Evolutionary conservation across 2,888 invertebrate genomes (phyloP).

Genomic region (Macrostomum cliftonense): DNA sequence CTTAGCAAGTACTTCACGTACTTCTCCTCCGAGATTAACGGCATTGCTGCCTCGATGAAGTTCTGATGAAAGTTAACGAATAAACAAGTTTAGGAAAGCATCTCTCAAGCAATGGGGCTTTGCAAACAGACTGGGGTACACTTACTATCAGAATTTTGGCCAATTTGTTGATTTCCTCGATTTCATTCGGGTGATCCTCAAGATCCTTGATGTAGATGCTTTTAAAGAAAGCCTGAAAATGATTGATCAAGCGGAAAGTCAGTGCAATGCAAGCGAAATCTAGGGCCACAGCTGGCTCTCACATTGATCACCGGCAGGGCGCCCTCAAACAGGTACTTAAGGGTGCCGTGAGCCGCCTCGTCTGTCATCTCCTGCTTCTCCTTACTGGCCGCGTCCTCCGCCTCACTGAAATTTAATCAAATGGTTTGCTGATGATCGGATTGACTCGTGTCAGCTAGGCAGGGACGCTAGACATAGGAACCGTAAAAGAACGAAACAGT

Average conservation of each 20-base stretch:
- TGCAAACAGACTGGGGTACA: too few relatives aligned
- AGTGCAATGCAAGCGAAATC: too few relatives aligned
- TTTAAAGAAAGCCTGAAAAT: constrained; percentile 24
- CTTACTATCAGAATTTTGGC: constrained; percentile 25
- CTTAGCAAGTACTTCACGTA: constrained; percentile 27
- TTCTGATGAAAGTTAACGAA: constrained; percentile 13
- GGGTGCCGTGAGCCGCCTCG: constrained; percentile 23
- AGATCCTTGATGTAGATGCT: constrained; percentile 30
- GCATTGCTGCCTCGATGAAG: constrained; percentile 22
- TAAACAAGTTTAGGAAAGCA: too few relatives aligned
- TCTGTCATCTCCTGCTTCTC: constrained; percentile 8
- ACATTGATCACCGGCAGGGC: constrained; percentile 28
- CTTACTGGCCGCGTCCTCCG: too few relatives aligned
- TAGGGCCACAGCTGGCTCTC: too few relatives aligned
- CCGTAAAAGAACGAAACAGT: too few relatives aligned
- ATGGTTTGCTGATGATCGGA: too few relatives aligned
- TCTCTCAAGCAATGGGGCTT: too few relatives aligned
- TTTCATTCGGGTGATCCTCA: constrained; percentile 23
- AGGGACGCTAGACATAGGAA: too few relatives aligned
- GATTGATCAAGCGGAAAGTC: neutral
- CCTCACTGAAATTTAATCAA: too few relatives aligned
- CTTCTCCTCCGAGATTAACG: constrained; percentile 22
- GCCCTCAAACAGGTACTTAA: constrained; percentile 31
- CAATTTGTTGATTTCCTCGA: constrained; percentile 29
- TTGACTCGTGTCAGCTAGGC: too few relatives aligned